Base-by-base conservation (phyloP, 1,140 invertebrate species). In the Sycophila sp. region DNA sequence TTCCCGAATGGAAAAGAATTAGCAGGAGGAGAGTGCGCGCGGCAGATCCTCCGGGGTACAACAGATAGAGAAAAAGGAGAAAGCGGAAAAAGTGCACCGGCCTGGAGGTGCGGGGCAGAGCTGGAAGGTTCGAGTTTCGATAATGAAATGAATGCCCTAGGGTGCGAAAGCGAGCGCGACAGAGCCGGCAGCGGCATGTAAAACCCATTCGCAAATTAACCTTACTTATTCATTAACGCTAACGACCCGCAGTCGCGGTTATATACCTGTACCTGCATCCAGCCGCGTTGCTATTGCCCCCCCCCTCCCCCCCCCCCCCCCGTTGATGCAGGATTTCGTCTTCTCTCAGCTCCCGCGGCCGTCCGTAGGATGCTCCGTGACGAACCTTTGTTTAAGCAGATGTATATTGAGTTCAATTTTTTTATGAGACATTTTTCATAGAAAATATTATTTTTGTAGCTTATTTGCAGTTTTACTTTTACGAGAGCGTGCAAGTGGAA, bases 161-260 rank as follows among this genome's bases (percentile, higher is more conserved):
- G 77, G 77, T 77, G 66, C 73, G 75, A 79, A 59, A 36, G 42
- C 49, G 59, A 65, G 63, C 22, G 15, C 13, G 28, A 34, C 17
- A 71, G 65, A 60, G 68, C 40, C 30, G 63, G 56, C 70, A 69
- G 49, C 72, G 66, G 74, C 79, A 77, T 80, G 80, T 75, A 76
- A 81, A 82, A 77, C 77, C 76, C 78, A 81, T 84, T 82, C 77
- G 80, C 77, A 81, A 84, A 84, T 84, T 82, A 83, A 81, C 77
- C 78, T 81, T 82, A 80, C 78, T 81, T 78, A 83, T 82, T 83
- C 78, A 83, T 83, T 83, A 83, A 80, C 77, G 77, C 73, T 82
- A 82, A 82, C 78, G 77, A 82, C 75, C 72, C 36, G n/a, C n/a
- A 24, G 34, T 13, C 4, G 19, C 26, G 24, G 26, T 26, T 30